A percentile compares a stretch with the other conserved stretches of the same genome.
Evolutionary conservation across 2,888 invertebrate genomes (phyloP).

Genomic region (Ormyrus labotus): DNA sequence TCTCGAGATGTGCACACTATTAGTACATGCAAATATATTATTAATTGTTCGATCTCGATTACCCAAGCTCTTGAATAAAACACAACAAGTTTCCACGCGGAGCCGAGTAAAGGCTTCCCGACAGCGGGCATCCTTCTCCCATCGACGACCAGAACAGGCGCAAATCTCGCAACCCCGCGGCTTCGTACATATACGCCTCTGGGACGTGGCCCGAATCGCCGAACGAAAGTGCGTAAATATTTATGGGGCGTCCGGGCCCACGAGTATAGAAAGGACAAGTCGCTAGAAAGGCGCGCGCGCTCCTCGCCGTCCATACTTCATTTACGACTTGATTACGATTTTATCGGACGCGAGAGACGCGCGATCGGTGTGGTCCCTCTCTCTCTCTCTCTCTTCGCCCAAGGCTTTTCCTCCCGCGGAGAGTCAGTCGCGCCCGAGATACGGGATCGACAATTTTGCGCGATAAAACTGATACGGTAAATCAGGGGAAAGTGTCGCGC

Average conservation of each 20-base stretch:
- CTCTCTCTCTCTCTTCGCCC: background rate
- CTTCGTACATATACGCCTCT: background rate
- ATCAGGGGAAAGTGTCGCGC: slow-evolving; percentile 17
- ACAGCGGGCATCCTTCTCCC: too few species aligned
- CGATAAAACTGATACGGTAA: background rate
- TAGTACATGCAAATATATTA: too few species aligned
- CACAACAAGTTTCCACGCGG: too few species aligned
- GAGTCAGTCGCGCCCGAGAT: too few species aligned
- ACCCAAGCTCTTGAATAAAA: too few species aligned
- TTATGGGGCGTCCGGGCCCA: background rate
- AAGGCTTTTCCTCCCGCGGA: too few species aligned
- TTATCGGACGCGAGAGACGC: slow-evolving; percentile 34
- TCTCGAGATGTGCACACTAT: too few species aligned
- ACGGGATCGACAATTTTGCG: background rate
- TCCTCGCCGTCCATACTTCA: background rate
- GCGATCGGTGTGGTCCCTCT: background rate
- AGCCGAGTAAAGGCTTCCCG: too few species aligned
- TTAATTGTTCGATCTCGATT: too few species aligned
- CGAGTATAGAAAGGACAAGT: background rate
- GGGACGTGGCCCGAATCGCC: slow-evolving; percentile 5
- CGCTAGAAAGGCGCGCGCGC: background rate
- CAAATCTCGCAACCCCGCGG: background rate
- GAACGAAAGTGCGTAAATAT: slow-evolving; percentile 19
- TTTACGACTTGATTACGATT: slow-evolving; percentile 68
- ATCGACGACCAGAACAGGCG: background rate